These are phyloP conservation scores for Dryococelus australis DNA, from an alignment of 2,888 invertebrate species.

Conservation along the genomic window DNA sequence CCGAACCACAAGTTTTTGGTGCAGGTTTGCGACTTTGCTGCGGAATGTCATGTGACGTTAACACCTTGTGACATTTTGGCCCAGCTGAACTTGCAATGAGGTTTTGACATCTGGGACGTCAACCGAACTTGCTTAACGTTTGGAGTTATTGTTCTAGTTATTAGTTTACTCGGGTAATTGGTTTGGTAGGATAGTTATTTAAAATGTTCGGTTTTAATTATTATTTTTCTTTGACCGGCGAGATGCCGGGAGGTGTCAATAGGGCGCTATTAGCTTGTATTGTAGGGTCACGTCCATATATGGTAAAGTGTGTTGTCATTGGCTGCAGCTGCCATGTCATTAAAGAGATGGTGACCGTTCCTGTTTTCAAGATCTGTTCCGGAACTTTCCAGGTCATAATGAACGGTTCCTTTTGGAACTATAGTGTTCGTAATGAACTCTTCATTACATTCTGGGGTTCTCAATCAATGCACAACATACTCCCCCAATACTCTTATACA, in stretches of 20 bases:
- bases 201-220: too few species aligned
- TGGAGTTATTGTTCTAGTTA: neutral
- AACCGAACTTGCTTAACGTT: neutral
- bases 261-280: conserved; percentile 39
- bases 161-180: too few species aligned
- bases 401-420: neutral
- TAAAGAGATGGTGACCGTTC: conserved; percentile 56
- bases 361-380: too few species aligned
- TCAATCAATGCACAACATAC: too few species aligned
- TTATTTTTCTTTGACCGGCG: conserved; percentile 13
- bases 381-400: too few species aligned
- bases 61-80: too few species aligned
- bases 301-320: conserved; percentile 78
- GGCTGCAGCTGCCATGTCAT: conserved; percentile 57
- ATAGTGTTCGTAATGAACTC: too few species aligned
- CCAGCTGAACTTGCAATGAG: neutral
- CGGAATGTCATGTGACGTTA: neutral
- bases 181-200: too few species aligned
- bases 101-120: neutral
- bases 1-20: too few species aligned
- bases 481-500: too few species aligned
- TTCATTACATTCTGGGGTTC: too few species aligned
- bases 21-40: too few species aligned
- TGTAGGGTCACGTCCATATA: conserved; percentile 71
- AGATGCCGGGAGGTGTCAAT: conserved; percentile 38